A percentile compares a stretch with the other conserved stretches of the same genome.
Conservation (phyloP, 2,888 invertebrate genomes). For the Allolobophora icterica region DNA sequence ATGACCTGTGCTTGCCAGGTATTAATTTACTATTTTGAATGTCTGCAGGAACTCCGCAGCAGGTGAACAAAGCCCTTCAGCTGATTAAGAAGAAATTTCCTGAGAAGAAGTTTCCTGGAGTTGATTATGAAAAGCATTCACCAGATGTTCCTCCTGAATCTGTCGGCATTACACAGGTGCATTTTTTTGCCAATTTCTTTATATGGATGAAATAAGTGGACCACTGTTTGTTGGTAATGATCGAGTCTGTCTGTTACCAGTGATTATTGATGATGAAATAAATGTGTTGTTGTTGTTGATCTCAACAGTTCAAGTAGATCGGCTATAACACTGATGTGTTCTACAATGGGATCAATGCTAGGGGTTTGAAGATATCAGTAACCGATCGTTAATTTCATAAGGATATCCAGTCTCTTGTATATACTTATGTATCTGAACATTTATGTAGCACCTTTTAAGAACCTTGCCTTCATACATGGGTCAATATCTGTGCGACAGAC, state of each 20-base stretch:
- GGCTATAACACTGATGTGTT: neutral
- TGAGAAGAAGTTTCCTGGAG: conserved; percentile 77
- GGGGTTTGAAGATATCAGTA: neutral
- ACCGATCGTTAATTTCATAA: neutral
- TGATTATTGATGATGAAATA: neutral
- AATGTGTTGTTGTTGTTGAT: neutral
- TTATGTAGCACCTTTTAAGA: too few relatives aligned
- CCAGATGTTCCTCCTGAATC: neutral
- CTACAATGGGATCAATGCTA: neutral
- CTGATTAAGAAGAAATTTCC: conserved; percentile 87
- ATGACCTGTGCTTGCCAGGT: too few relatives aligned
- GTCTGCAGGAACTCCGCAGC: conserved; percentile 37
- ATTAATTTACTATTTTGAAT: too few relatives aligned
- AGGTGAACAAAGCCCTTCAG: conserved; percentile 81
- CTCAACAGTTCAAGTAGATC: neutral
- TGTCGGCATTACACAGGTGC: conserved; percentile 30
- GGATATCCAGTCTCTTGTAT: too few relatives aligned
- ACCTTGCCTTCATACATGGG: too few relatives aligned
- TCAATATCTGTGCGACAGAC: too few relatives aligned
- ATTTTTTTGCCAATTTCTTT: neutral
- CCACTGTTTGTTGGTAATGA: neutral
- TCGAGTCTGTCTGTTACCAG: too few relatives aligned
- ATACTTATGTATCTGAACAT: neutral
- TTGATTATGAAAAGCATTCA: conserved; percentile 61
- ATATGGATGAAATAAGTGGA: neutral